These are phyloP conservation scores for Bhutanitis thaidina DNA, from an alignment of 2,888 invertebrate genomes.

Conservation along the genomic window DNA sequence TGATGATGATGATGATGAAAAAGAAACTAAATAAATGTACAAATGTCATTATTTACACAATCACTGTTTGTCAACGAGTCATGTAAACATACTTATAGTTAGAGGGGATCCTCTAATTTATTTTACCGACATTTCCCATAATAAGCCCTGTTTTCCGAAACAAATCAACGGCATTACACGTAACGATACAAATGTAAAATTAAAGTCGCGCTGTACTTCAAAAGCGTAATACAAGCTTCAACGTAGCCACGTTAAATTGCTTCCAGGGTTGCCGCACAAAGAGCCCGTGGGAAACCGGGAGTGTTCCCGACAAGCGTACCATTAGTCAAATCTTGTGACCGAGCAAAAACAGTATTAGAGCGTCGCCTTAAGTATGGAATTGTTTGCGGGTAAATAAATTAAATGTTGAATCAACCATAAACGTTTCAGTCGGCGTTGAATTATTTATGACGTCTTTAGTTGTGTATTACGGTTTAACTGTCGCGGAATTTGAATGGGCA, in stretches of 20 bases:
- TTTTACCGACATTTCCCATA: neutral
- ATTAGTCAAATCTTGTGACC: conserved; percentile 69
- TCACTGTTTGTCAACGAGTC: too few species aligned
- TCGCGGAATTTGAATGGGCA: conserved; percentile 2
- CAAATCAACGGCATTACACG: conserved; percentile 8
- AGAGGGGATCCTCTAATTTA: too few species aligned
- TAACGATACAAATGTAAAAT: conserved; percentile 17
- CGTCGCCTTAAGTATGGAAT: conserved; percentile 30
- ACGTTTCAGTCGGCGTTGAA: conserved; percentile 18
- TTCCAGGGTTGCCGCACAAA: conserved; percentile 28
- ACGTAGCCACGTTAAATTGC: conserved; percentile 35
- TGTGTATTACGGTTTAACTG: conserved; percentile 18
- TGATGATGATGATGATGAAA: too few species aligned
- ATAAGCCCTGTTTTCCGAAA: conserved; percentile 5
- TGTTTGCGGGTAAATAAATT: conserved; percentile 32
- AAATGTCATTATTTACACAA: too few species aligned
- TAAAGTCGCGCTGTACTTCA: conserved; percentile 16
- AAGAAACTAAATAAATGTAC: too few species aligned
- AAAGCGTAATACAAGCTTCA: conserved; percentile 17
- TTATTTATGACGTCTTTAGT: conserved; percentile 21
- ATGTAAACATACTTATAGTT: too few species aligned
- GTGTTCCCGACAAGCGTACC: conserved; percentile 51
- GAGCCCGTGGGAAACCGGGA: conserved; percentile 51
- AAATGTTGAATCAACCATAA: conserved; percentile 27
- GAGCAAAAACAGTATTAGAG: conserved; percentile 49